These are phyloP conservation scores for Corella eumyota DNA, from an alignment of 23 tunicate species.

Conservation along the genomic window DNA sequence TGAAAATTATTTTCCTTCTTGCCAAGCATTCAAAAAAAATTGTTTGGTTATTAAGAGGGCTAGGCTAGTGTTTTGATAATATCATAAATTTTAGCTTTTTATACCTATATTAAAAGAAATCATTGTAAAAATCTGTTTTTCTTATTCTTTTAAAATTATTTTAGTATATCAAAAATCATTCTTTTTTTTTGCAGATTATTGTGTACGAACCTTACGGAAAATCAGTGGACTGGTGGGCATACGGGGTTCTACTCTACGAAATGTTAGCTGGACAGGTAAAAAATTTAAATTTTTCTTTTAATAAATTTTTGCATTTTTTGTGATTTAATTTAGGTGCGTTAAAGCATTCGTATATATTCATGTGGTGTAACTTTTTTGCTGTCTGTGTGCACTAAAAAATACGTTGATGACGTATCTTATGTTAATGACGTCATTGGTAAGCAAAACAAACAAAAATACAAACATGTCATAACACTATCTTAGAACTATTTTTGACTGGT, in stretches of 20 bases:
- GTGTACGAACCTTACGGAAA: slow-evolving; percentile 94
- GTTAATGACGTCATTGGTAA: not conserved
- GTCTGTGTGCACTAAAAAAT: not conserved
- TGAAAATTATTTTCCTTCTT: too few species aligned
- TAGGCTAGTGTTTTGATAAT: too few species aligned
- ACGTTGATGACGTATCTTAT: not conserved
- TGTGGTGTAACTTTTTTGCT: not conserved
- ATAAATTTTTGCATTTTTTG: not conserved
- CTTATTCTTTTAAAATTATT: too few species aligned
- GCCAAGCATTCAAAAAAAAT: too few species aligned
- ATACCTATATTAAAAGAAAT: too few species aligned
- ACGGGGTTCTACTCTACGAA: slow-evolving; percentile 89
- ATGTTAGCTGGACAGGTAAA: slow-evolving; percentile 93
- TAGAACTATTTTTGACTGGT: too few species aligned
- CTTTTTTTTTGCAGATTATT: slow-evolving; percentile 42
- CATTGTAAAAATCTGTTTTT: too few species aligned
- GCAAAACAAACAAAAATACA: not conserved
- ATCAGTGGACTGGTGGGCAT: slow-evolving; percentile 99
- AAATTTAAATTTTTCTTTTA: not conserved
- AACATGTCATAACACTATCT: too few species aligned
- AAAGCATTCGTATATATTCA: not conserved
- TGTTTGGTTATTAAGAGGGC: too few species aligned
- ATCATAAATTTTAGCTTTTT: too few species aligned
- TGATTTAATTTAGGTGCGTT: not conserved
- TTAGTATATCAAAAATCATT: not conserved